Base-by-base conservation (phyloP, 2,888 invertebrate genomes). In the Mimumesa dahlbomi region DNA sequence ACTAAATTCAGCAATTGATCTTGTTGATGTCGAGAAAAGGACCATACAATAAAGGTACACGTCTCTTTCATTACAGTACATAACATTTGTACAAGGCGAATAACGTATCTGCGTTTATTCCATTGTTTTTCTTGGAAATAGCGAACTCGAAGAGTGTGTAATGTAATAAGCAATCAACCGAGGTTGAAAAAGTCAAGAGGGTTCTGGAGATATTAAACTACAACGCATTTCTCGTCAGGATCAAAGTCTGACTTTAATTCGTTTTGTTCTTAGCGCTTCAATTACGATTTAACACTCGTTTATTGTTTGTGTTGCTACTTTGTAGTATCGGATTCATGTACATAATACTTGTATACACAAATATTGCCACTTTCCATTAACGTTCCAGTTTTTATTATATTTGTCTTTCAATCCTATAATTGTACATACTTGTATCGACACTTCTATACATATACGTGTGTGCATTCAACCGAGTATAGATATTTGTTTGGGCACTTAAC, bases 341-440 rank as follows among this genome's bases (percentile, higher is more conserved):
- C 63, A 75, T 72, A 75, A 66, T 57, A 68, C 16, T 56, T 70
- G 52, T 65, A 70, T 74, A 68, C 46, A 61, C 56, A 65, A 49
- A 58, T 67, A 76, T 80, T 67, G 66, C 69, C 73, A 82, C 68
- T 84, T 82, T 82, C 75, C 77, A 82, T 79, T 81, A 82, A 82
- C 73, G 75, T 83, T 77, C 71, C 77, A 76, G 61, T 76, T 79
- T 75, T 78, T 67, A 75, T 75, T 42, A 58, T 80, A 70, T 72
- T 63, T 68, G 58, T 69, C 64, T 69, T 75, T 71, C 64, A 68
- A 53, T 72, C 52, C 45, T 69, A 53, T 57, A 77, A 79, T 77
- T 81, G 81, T 81, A 79, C 38, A 77, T 76, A 73, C 52, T 73
- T 46, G 66, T 64, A 64, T 77, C 69, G 68, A 66, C 46, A 62